These are phyloP conservation scores for Xanthia togata DNA, from an alignment of 2,888 invertebrate species.

Conservation along the genomic window DNA sequence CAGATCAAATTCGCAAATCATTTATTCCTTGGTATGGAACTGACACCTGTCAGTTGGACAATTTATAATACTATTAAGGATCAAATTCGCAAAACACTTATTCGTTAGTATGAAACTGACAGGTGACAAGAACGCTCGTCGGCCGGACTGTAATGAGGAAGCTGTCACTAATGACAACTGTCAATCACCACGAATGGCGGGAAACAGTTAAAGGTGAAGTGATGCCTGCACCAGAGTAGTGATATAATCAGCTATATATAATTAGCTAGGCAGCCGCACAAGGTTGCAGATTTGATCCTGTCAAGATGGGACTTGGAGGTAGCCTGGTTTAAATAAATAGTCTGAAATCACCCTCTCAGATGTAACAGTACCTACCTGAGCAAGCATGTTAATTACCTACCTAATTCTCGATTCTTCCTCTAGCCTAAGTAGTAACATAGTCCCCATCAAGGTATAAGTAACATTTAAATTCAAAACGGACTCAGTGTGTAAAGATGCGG, in stretches of 20 bases:
- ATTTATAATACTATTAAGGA: too few relatives aligned
- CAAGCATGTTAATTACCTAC: too few relatives aligned
- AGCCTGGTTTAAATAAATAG: background rate
- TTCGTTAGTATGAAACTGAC: too few relatives aligned
- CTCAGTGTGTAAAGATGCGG: slow-evolving; percentile 16
- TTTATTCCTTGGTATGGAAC: too few relatives aligned
- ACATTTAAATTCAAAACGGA: slow-evolving; percentile 23
- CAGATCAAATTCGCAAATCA: too few relatives aligned
- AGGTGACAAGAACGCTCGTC: too few relatives aligned
- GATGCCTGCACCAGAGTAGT: background rate
- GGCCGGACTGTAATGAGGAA: background rate
- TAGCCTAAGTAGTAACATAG: background rate
- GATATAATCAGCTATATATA: background rate
- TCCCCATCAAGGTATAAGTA: background rate
- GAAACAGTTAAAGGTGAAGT: background rate
- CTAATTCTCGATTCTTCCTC: too few relatives aligned
- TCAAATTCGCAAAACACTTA: too few relatives aligned
- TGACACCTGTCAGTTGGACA: too few relatives aligned
- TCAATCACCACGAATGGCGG: background rate
- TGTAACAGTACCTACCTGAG: background rate
- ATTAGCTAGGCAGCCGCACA: background rate
- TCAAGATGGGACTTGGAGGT: background rate
- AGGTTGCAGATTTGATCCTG: background rate
- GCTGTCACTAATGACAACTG: background rate
- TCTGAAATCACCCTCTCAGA: background rate